Evolutionary conservation across 2,888 invertebrate species (phyloP).

Genomic region (Agrotis puta): DNA sequence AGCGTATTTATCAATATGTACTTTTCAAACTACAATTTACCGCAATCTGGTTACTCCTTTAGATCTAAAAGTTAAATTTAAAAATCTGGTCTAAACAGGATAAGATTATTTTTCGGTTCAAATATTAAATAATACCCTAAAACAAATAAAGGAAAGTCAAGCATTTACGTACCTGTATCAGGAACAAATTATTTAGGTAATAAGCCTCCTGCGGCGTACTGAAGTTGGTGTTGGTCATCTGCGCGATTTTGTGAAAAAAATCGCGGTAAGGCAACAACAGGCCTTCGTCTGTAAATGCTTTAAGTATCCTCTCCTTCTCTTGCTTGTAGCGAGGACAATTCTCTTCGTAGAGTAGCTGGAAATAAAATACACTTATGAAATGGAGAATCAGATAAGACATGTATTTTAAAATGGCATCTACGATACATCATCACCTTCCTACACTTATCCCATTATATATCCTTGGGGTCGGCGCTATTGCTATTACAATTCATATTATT

Average conservation of each 20-base stretch:
- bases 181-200: conserved; percentile 85
- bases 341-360: conserved; percentile 86
- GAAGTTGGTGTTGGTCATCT: conserved; percentile 87
- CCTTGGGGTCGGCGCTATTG: no score
- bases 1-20: background rate
- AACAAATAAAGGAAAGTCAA: no score
- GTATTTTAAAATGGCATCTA: background rate
- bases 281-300: conserved; percentile 84
- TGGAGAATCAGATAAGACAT: background rate
- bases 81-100: no score
- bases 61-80: no score
- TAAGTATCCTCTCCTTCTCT: conserved; percentile 85
- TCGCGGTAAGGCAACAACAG: conserved; percentile 84
- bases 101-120: no score
- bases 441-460: no score
- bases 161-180: conserved; percentile 82
- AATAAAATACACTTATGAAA: background rate
- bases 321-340: conserved; percentile 87
- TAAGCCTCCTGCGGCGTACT: conserved; percentile 88
- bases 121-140: no score
- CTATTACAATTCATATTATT: no score
- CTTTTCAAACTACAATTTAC: background rate
- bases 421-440: background rate
- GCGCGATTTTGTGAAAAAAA: conserved; percentile 85
- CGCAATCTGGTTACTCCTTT: background rate